phyloP scores from a whole-genome alignment of 1,140 invertebrate genomes.

The Acromyrmex charruanus region DNA sequence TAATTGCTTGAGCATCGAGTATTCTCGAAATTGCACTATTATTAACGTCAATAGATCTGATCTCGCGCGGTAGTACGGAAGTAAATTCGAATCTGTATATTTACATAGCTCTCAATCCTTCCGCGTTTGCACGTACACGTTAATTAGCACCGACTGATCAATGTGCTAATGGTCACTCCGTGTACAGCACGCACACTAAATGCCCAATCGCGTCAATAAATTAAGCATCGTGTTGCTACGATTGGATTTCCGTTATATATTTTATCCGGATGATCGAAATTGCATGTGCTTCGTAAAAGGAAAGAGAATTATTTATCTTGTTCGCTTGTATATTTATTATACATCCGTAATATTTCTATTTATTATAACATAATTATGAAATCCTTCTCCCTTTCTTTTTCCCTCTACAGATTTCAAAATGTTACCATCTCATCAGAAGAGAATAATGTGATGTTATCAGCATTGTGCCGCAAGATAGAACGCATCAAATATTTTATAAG shows the following conservation, averaged over 20 bases:
- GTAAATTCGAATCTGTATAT: constrained; percentile 39
- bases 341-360: not conserved
- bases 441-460: constrained; percentile 6
- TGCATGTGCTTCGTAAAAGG: not conserved
- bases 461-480: not conserved
- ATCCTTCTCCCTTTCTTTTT: not conserved
- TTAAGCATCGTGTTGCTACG: constrained; percentile 46
- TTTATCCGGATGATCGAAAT: constrained; percentile 34
- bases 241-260: constrained; percentile 37
- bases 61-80: constrained; percentile 5
- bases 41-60: constrained; percentile 25
- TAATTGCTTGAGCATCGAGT: constrained; percentile 1
- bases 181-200: constrained; percentile 38
- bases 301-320: constrained; percentile 48
- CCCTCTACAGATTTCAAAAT: not conserved
- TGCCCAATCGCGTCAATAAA: constrained; percentile 46
- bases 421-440: not conserved
- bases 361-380: not conserved
- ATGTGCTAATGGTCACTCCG: constrained; percentile 29
- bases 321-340: not conserved
- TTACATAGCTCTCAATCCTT: constrained; percentile 43
- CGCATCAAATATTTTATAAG: constrained; percentile 26
- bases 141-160: constrained; percentile 39
- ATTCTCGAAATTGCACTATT: constrained; percentile 12
- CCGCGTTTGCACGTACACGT: constrained; percentile 30